Conservation (phyloP, 2,888 invertebrate species). For the Andrena trimmerana region DNA sequence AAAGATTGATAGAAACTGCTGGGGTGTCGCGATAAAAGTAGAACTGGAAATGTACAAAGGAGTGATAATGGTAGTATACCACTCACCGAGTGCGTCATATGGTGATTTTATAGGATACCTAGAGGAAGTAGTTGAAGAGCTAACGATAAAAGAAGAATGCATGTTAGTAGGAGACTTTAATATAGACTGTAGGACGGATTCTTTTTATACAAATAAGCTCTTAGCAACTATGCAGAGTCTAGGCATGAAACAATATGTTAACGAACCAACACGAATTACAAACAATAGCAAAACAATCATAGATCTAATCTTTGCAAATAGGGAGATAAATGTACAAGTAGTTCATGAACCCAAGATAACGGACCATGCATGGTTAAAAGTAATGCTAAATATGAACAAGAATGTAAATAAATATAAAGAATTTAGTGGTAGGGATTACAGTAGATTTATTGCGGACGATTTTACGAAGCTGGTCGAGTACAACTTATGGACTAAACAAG, state of each 20-base stretch:
- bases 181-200: neutral
- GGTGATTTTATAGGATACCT: neutral
- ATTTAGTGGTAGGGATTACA: neutral
- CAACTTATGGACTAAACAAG: too few species aligned
- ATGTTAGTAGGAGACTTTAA: neutral
- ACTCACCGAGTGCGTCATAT: neutral
- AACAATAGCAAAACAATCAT: neutral
- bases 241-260: slow-evolving; percentile 1
- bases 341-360: neutral
- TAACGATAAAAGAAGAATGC: neutral
- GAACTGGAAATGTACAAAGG: neutral
- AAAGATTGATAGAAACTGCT: neutral
- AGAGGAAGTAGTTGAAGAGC: neutral
- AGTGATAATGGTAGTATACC: neutral
- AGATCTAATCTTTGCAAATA: neutral
- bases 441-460: neutral
- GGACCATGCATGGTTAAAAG: neutral
- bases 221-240: neutral
- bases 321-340: neutral
- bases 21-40: neutral
- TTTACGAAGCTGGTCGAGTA: neutral
- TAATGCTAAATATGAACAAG: neutral
- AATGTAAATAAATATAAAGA: neutral
- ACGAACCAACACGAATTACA: neutral
- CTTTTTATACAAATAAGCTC: neutral